Evolutionary conservation across 2,113 vertebrate species (phyloP), one percentile per base, ranked within the genome.

Genomic region (Paedocypris sp.): DNA sequence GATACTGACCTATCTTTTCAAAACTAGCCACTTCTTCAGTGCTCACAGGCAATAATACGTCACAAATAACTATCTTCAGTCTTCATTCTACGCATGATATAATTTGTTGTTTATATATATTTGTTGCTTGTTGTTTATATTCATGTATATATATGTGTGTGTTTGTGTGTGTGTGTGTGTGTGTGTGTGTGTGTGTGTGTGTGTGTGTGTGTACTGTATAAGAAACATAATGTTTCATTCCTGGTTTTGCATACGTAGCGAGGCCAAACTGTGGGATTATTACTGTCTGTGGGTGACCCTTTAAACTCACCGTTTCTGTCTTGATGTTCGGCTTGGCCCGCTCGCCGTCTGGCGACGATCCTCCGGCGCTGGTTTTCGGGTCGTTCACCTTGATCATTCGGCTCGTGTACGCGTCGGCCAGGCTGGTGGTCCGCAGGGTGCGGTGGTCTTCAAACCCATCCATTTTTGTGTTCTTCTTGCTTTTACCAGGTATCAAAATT

Each of bases 341-440:
- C 58, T 91, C 90, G 39, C 71, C 78, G 2, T 91, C 90, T 0
- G 77, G 72, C 72, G 75, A 83, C 2, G 75, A 64, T 56, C 79
- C 78, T 4, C 70, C 75, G 0, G 74, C 50, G 38, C 75, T 77
- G 3, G 73, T 70, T 64, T 88, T 91, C 2, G 80, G 79, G 0
- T 87, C 84, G 25, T 98, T 92, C 77, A 98, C 89, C 70, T 94
- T 97, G 76, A 98, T 96, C 76, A 98, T 91, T 57, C 94, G 86
- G 83, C 85, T 93, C 74, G 90, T 93, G 79, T 92, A 96, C n/a
- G 87, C 85, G 60, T 90, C 83, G 9, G 86, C 87, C 74, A 85
- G 71, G 76, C 75, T 79, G 20, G 80, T 74, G 29, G 77, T 84
- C 66, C 79, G 79, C 16, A 74, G 70, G 75, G 75, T 47, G 23